These are phyloP conservation scores for Lasioglossum lativentre DNA, from an alignment of 2,888 invertebrate species.

Conservation along the genomic window DNA sequence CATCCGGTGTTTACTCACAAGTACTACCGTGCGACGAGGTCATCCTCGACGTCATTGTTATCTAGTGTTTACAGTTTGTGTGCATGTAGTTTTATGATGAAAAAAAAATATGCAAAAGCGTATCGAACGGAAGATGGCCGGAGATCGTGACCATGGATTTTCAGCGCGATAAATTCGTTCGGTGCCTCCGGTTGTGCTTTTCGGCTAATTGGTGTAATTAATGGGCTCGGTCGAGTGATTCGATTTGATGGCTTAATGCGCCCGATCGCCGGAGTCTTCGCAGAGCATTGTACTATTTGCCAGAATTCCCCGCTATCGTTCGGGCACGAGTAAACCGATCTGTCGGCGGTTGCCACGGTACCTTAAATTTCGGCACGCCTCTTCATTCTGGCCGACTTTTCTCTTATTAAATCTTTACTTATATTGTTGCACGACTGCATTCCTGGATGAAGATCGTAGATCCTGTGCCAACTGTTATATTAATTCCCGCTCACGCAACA, in stretches of 20 bases:
- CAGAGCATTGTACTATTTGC: conserved; percentile 43
- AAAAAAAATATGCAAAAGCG: background rate
- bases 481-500: conserved; percentile 21
- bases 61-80: too few species aligned
- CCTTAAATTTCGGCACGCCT: conserved; percentile 53
- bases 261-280: conserved; percentile 1
- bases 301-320: conserved; percentile 47
- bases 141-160: background rate
- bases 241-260: conserved; percentile 9
- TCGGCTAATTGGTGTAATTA: conserved; percentile 58
- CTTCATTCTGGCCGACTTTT: conserved; percentile 52
- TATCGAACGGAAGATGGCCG: background rate
- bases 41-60: too few species aligned
- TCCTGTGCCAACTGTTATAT: conserved; percentile 48
- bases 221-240: conserved; percentile 28
- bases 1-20: background rate
- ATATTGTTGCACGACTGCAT: conserved; percentile 44
- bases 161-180: conserved; percentile 26
- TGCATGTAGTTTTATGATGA: too few species aligned
- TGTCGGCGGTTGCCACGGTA: conserved; percentile 58
- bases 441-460: conserved; percentile 36
- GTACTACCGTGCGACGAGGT: background rate
- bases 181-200: background rate
- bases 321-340: conserved; percentile 58
- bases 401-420: conserved; percentile 48